These are phyloP conservation scores for Trogon surrucura DNA, from an alignment of 2,113 vertebrate species.

Conservation along the genomic window DNA sequence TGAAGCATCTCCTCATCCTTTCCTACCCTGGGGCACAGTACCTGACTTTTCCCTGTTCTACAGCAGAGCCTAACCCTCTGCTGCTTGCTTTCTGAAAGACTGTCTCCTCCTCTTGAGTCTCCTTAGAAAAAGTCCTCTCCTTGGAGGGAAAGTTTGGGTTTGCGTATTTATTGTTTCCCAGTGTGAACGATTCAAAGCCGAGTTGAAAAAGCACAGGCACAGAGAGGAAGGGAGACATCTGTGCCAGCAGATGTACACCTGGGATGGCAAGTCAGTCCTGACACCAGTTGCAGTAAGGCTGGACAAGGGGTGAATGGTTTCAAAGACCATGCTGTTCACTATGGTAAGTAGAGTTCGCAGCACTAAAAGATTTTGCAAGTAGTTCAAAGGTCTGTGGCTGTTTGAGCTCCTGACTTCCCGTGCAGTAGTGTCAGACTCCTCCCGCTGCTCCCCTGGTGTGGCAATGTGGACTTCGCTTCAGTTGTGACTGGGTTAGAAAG, in stretches of 20 bases:
- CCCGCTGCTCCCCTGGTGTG: not conserved
- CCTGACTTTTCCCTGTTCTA: not conserved
- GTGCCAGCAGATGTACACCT: not conserved
- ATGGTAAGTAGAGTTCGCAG: not conserved
- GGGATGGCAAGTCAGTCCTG: not conserved
- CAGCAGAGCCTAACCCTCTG: not conserved
- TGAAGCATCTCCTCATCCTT: not conserved
- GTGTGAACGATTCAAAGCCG: not conserved
- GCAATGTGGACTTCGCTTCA: not conserved
- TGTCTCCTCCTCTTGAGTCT: not conserved
- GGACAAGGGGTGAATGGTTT: not conserved
- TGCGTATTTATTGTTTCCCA: not conserved
- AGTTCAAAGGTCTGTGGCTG: not conserved
- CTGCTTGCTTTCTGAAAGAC: not conserved
- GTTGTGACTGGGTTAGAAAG: not conserved
- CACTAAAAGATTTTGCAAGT: not conserved
- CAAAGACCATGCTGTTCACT: not conserved
- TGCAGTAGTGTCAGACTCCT: not conserved
- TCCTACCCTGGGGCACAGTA: not conserved
- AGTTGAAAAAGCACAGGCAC: not conserved
- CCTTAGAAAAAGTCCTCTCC: not conserved
- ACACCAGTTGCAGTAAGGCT: not conserved
- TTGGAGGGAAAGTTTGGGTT: not conserved
- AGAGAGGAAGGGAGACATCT: not conserved
- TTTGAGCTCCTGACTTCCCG: not conserved